phyloP scores from a whole-genome alignment of 2,797 vertebrate genomes.

The Darevskia mixta region DNA sequence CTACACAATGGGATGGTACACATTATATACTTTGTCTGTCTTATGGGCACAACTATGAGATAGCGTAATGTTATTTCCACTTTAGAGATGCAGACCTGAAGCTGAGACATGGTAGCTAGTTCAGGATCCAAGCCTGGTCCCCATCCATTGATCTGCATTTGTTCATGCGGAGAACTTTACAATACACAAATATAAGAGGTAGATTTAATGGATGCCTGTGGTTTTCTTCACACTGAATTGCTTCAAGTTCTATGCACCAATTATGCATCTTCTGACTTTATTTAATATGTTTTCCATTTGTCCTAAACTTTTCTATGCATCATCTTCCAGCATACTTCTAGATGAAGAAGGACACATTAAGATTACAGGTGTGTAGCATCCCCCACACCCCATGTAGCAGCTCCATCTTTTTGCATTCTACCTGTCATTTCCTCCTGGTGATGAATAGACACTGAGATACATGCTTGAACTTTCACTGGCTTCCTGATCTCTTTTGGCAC shows the following conservation, averaged over 20 bases:
- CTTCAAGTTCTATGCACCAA: neutral
- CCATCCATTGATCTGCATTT: neutral
- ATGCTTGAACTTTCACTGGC: neutral
- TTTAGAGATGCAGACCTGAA: neutral
- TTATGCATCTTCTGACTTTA: neutral
- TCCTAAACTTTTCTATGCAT: conserved; percentile 20
- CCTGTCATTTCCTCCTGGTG: neutral
- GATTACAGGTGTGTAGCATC: conserved; percentile 88
- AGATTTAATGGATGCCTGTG: neutral
- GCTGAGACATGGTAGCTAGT: neutral
- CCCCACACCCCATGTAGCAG: neutral
- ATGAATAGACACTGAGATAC: neutral
- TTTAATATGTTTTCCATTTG: neutral
- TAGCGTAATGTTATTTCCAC: neutral
- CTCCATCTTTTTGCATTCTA: neutral
- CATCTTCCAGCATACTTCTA: conserved; percentile 89
- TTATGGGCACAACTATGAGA: no score
- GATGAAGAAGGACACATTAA: conserved; percentile 97
- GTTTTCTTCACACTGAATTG: neutral
- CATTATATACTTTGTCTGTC: neutral
- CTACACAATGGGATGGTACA: neutral
- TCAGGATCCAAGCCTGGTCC: neutral
- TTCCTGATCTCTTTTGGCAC: neutral
- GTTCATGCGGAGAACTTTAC: neutral
- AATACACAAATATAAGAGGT: neutral